phyloP scores from a whole-genome alignment of 2,797 vertebrate genomes.

The Erpetoichthys calabaricus region DNA sequence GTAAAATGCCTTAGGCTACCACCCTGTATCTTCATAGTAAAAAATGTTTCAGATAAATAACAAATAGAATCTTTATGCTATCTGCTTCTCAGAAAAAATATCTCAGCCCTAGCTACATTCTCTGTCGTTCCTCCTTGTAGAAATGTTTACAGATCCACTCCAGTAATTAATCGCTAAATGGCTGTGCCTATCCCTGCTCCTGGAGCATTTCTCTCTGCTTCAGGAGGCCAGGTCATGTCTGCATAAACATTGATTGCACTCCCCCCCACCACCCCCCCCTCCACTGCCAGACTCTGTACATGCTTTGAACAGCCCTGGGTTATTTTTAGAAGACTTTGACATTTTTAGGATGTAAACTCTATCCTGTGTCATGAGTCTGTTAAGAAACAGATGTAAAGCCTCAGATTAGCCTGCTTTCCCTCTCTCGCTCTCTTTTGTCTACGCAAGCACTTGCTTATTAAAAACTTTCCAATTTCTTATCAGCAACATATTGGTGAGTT shows the following conservation, averaged over 20 bases:
- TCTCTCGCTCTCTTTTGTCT: conserved; percentile 16
- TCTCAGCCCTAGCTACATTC: conserved; percentile 3
- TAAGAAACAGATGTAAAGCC: conserved; percentile 43
- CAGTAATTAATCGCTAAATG: conserved; percentile 24
- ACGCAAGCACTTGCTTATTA: conserved; percentile 20
- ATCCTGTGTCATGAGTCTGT: conserved; percentile 37
- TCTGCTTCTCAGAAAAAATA: too few relatives aligned
- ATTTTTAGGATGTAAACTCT: conserved; percentile 50
- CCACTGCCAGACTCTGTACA: conserved; percentile 12
- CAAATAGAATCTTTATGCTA: too few relatives aligned
- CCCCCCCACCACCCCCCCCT: conserved; percentile 18
- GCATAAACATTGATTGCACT: conserved; percentile 25
- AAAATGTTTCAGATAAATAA: too few relatives aligned
- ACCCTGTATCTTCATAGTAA: too few relatives aligned
- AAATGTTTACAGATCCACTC: conserved; percentile 19
- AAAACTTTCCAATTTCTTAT: conserved; percentile 21
- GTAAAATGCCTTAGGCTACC: too few relatives aligned
- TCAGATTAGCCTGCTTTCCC: conserved; percentile 13
- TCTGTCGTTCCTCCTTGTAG: conserved; percentile 13
- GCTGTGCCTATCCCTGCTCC: conserved; percentile 11
- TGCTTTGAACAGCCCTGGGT: conserved; percentile 23
- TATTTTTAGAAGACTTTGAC: conserved; percentile 54
- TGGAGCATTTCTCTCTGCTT: conserved; percentile 8
- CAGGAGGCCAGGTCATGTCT: conserved; percentile 20
- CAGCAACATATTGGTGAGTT: conserved; percentile 19